phyloP scores from a whole-genome alignment of 1,140 invertebrate species.

The Alviniconcha marisindica region DNA sequence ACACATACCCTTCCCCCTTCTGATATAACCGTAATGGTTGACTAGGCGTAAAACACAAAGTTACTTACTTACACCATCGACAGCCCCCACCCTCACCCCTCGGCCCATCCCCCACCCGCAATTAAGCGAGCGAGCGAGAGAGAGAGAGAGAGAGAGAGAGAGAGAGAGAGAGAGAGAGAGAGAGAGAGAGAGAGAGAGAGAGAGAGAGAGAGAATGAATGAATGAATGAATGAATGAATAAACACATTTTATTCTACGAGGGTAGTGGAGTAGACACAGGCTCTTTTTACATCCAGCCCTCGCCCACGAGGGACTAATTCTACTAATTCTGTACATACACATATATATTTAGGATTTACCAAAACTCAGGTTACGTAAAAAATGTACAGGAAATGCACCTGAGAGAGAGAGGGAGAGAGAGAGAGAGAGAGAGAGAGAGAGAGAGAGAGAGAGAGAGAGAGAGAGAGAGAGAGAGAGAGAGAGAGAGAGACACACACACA shows the following conservation, averaged over 20 bases:
- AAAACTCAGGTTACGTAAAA: not conserved
- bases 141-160: no score
- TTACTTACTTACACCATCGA: not conserved
- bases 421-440: not conserved
- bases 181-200: constrained; percentile 3
- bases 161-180: no score
- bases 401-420: not conserved
- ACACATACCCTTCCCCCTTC: not conserved
- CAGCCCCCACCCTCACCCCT: not conserved
- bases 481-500: not conserved
- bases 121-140: no score
- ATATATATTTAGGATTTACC: no score
- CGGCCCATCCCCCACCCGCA: not conserved
- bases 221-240: not conserved
- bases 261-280: not conserved
- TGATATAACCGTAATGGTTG: not conserved
- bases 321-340: not conserved
- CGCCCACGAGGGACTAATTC: not conserved
- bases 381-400: not conserved
- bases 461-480: not conserved
- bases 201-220: not conserved
- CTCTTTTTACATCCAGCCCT: not conserved
- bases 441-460: not conserved
- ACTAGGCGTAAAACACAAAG: not conserved
- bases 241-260: not conserved